Base-by-base conservation (phyloP, 1,140 invertebrate species). In the Drosophila ambigua region DNA sequence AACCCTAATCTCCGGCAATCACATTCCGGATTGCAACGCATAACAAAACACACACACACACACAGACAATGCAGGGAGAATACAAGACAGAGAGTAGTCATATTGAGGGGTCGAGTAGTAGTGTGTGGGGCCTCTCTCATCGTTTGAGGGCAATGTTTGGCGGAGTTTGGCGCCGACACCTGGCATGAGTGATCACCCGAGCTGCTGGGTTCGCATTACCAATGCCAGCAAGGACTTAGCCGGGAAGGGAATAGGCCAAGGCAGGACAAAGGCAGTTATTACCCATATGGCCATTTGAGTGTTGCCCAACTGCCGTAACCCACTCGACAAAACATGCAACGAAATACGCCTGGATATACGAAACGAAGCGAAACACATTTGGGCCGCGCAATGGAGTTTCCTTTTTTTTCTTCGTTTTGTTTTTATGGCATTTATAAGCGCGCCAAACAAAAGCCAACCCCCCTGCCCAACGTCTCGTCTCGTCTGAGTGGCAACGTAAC, bases 361-460 rank as follows among this genome's bases (percentile, higher is more conserved):
- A 31, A 39, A 57, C 23, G 23, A 4, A 45, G 31, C 16, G 15
- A 64, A 60, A 75, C 73, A 76, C 73, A 77, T 62, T 76, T 68
- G 68, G 72, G 24, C 35, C 35, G 46, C 63, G 48, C 69, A 76
- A 76, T 76, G 63, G 64, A 52, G 41, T 45, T 53, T 76, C 20
- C 20, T 76, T 77, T 3, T 35, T 35, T 4, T 4, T 35, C 0
- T 4, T 35, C 9, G 11, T 9, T 9, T 9, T 35, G 1, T 11
- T 35, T 35, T 77, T 76, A 77, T 77, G 74, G 72, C 74, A 77
- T 76, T 69, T 76, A 75, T 66, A 76, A 76, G 52, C 52, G 63
- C 51, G 52, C 43, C 64, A 53, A 61, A 51, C 41, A 68, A 62
- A 20, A 20, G 20, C 2, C 1, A 20, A 1, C 2, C 1, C 20